Base-by-base conservation (phyloP, 1,140 invertebrate species). In the Ctenoplectra terminalis region DNA sequence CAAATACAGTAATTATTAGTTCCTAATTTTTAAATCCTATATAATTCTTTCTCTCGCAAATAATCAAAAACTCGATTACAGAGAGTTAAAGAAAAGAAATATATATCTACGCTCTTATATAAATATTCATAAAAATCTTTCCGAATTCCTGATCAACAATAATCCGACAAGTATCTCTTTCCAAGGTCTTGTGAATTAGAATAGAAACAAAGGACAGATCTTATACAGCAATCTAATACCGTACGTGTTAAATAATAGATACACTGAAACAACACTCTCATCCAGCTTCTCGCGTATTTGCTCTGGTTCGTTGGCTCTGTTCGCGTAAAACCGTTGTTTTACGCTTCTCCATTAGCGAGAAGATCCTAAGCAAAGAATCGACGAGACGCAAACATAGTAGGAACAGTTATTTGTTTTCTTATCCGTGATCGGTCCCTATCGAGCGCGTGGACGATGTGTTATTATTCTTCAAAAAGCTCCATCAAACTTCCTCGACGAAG, bases 391-490 rank as follows among this genome's bases (percentile, higher is more conserved):
- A 63, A 50, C 43, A 63, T 8, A 46, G 23, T n/a, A 37, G 31
- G n/a, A 63, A 63, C 29, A 43, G 43, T 74, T 63, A 63, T 74
- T 63, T 74, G 37, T 48, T 74, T 74, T 50, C 29, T 50, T 63
- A 7, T 15, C 11, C 15, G 31, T 15, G 58, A 50, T 50, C 43
- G 31, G 26, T 73, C 20, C 20, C 5, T 13, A 29, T 73, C 2
- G 13, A 48, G 23, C 71, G 3, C 43, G 40, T 15, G 40, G 26
- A 13, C 40, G 26, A 23, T 34, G 20, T 2, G 34, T 58, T 31
- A 31, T 48, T 48, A 7, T 60, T 13, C 20, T 15, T 13, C 26
- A 29, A 34, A 17, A 23, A 31, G 2, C 37, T 15, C 56, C 17
- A 1, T 15, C 26, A 29, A 31, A n/a, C 20, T 13, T 26, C 3